Evolutionary conservation across 2,797 vertebrate genomes (phyloP).

Genomic region (Paramormyrops hopkinsi): DNA sequence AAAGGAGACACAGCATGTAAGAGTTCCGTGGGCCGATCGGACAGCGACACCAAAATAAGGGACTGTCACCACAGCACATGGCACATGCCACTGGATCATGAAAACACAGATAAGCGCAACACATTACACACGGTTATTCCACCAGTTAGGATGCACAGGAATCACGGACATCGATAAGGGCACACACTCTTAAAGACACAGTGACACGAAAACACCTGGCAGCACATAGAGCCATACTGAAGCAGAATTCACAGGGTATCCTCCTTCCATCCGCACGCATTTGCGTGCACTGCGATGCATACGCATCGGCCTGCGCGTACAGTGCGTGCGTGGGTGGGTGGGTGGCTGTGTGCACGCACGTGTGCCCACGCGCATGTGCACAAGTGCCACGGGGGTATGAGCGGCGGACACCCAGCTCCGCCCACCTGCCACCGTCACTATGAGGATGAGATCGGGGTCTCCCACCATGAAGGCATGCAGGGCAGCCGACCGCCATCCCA

Average conservation of each 20-base stretch:
- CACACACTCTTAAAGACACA: slow-evolving; percentile 13
- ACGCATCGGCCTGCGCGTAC: neutral
- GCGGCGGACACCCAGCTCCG: neutral
- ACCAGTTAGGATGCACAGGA: neutral
- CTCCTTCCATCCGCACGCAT: neutral
- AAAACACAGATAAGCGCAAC: neutral
- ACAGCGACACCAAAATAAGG: neutral
- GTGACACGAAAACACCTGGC: neutral
- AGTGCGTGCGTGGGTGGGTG: neutral
- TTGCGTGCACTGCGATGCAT: neutral
- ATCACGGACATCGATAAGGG: slow-evolving; percentile 4
- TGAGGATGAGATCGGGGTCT: neutral
- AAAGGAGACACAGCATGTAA: slow-evolving; percentile 12
- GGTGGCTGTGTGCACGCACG: neutral
- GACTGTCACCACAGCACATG: neutral
- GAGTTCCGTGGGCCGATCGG: neutral
- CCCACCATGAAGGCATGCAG: slow-evolving; percentile 15
- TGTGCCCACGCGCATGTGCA: neutral
- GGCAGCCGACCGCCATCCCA: neutral
- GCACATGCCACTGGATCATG: slow-evolving; percentile 8
- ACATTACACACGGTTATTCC: neutral
- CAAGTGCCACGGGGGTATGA: neutral
- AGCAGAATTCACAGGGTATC: neutral
- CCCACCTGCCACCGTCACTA: neutral
- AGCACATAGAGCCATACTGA: neutral